phyloP scores from a whole-genome alignment of 2,888 invertebrate genomes.

The Oscheius sp. region DNA sequence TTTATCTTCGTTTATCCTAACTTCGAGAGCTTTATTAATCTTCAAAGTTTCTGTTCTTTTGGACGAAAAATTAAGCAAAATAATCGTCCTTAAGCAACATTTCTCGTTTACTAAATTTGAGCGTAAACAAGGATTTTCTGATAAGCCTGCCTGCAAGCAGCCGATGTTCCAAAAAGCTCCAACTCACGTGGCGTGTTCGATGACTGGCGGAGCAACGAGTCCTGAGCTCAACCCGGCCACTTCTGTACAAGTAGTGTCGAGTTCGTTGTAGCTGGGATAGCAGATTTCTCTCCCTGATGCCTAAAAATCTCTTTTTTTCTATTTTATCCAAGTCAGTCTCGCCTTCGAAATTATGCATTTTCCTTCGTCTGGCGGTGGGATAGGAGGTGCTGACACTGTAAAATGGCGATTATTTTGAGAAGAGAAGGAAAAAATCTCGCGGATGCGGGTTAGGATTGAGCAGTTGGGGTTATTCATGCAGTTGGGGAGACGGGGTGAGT shows the following conservation, averaged over 20 bases:
- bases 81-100: no score
- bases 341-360: slow-evolving; percentile 61
- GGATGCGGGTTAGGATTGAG: slow-evolving; percentile 28
- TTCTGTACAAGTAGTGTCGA: slow-evolving; percentile 68
- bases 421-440: background rate
- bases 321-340: slow-evolving; percentile 1
- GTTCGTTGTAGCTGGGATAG: slow-evolving; percentile 64
- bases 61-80: no score
- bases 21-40: no score
- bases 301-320: slow-evolving; percentile 25
- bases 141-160: no score
- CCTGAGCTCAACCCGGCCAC: slow-evolving; percentile 52
- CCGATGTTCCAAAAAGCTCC: background rate
- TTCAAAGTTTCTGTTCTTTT: no score
- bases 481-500: background rate
- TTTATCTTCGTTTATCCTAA: no score
- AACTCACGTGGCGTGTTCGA: slow-evolving; percentile 67
- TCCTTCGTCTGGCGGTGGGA: slow-evolving; percentile 67
- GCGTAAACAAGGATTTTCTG: background rate
- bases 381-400: slow-evolving; percentile 69
- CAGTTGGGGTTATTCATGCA: slow-evolving; percentile 19
- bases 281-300: slow-evolving; percentile 61
- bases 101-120: background rate
- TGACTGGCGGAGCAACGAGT: slow-evolving; percentile 63
- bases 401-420: slow-evolving; percentile 3